Base-by-base conservation (phyloP, 2,113 vertebrate genomes). In the Indicator indicator region DNA sequence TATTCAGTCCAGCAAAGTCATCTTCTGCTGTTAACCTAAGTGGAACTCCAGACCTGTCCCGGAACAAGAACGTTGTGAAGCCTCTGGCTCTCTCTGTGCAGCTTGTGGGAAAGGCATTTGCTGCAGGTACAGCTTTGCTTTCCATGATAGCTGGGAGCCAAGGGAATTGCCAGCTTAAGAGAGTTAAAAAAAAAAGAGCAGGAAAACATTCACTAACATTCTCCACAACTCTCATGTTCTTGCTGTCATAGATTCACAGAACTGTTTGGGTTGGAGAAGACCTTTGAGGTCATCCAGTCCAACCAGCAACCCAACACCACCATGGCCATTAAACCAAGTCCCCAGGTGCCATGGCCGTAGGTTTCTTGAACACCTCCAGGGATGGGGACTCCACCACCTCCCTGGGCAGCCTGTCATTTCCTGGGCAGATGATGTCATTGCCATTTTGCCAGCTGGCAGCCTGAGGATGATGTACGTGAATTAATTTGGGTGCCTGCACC, bases 1-100 rank as follows among this genome's bases (percentile, higher is more conserved):
- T 97, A 71, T 98, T 98, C 73, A 98, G 96, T 88, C 98, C 98
- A 88, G 95, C 96, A 55, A 97, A 97, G 50, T 97, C 98, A 80
- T 97, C 98, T 77, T 98, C 98, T 96, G 94, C 97, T 94, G 97
- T 98, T 60, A 98, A 98, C 71, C 98, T 98, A 96, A 99, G 98
- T 80, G 98, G 98, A 88, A 96, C 97, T 93, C 99, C 98, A 95
- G 99, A 99, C 84, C 94, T 98, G 26, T 94, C 98, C 65, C 95
- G 98, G 79, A 99, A 98, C 93, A 98, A 98, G 95, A 98, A 97
- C 70, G 67, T 98, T 96, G 98, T 99, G 96, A 99, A 99, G 96
- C 99, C 99, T 80, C 96, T 99, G 95, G 97, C 98, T 82, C 97
- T 99, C 59, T 98, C 99, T 87, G 97, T 98, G 62, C 98, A 98